Percentiles rank a stretch among this genome's conserved stretches.
Evolutionary conservation across 2,797 vertebrate species (phyloP).

Genomic region (Pantherophis vulpinus): DNA sequence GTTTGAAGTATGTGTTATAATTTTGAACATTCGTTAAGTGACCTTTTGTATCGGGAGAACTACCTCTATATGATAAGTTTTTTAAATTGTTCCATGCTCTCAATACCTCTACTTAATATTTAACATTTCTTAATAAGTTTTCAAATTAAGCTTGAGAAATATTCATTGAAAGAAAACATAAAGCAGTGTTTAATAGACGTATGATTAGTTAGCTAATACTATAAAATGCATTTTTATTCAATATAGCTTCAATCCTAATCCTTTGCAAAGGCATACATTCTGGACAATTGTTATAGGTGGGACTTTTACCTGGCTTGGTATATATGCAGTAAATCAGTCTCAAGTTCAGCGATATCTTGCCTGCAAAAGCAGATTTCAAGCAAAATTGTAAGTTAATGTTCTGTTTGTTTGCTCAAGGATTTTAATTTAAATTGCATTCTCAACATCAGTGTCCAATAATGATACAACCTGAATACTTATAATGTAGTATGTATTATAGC

Average conservation of each 20-base stretch:
- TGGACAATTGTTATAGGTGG: conserved; percentile 90
- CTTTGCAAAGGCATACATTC: conserved; percentile 90
- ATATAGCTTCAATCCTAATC: conserved; percentile 85
- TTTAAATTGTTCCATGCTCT: neutral
- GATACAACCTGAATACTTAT: conserved; percentile 7
- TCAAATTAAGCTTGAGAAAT: neutral
- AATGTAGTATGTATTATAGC: neutral
- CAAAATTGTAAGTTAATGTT: conserved; percentile 81
- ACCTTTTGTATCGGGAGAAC: neutral
- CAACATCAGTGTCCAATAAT: neutral
- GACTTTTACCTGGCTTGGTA: conserved; percentile 83
- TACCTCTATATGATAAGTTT: neutral
- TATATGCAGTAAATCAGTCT: conserved; percentile 91
- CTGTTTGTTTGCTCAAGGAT: neutral
- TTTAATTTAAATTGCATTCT: neutral
- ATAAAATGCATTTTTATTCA: conserved; percentile 20
- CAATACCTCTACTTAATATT: neutral
- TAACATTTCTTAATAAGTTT: neutral
- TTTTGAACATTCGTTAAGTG: neutral
- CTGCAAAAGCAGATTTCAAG: conserved; percentile 87
- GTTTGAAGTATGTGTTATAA: neutral
- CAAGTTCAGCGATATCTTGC: conserved; percentile 96
- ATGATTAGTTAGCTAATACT: neutral
- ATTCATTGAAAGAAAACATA: neutral
- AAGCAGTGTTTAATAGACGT: neutral